phyloP scores from a whole-genome alignment of 2,797 vertebrate species.

The Lacerta viridis region DNA sequence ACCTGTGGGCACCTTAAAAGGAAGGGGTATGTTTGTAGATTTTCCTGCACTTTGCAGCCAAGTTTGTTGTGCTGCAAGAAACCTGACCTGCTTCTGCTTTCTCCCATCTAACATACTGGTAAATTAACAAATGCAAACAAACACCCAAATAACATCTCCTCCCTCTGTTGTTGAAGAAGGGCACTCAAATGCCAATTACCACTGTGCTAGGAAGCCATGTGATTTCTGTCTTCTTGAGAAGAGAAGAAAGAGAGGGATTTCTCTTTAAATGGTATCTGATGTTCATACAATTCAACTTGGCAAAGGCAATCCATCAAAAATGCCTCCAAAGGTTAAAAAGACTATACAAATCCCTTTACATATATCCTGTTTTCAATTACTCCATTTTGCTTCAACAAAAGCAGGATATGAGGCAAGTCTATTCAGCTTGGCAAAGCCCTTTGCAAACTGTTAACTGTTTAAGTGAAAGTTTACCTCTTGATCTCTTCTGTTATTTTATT shows the following conservation, averaged over 20 bases:
- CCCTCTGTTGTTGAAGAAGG: neutral
- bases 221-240: neutral
- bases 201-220: fast-evolving
- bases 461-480: conserved; percentile 40
- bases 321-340: conserved; percentile 42
- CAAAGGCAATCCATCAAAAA: conserved; percentile 61
- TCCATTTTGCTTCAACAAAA: conserved; percentile 67
- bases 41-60: no score
- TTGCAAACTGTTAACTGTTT: conserved; percentile 48
- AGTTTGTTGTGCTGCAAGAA: no score
- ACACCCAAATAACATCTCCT: neutral
- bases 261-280: conserved; percentile 36
- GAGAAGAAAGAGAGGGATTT: conserved; percentile 15
- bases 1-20: no score
- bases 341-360: conserved; percentile 59
- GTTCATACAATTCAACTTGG: neutral
- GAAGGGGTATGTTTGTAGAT: no score
- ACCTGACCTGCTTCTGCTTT: no score
- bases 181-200: neutral
- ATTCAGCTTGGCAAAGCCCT: conserved; percentile 47
- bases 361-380: conserved; percentile 77
- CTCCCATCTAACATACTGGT: no score
- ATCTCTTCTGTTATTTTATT: neutral
- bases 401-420: conserved; percentile 63
- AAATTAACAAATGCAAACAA: neutral